These are phyloP conservation scores for Micronycteris hirsuta DNA, from an alignment of 2,113 vertebrate genomes.

Conservation along the genomic window DNA sequence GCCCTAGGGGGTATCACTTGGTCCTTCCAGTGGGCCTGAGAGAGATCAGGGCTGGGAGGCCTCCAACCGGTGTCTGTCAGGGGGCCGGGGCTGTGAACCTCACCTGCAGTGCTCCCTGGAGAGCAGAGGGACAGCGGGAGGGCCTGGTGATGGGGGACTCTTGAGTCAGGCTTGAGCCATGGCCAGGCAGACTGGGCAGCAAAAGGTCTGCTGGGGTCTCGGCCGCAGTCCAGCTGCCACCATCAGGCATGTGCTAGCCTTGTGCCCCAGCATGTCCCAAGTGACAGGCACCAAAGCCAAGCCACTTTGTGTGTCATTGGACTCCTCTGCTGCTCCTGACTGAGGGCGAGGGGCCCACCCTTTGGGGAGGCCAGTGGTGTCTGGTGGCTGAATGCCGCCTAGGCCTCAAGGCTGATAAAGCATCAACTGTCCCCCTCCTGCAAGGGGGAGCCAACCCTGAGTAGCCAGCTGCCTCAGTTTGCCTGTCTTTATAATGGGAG, in stretches of 20 bases:
- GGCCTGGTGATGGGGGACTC: background rate
- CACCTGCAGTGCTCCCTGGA: background rate
- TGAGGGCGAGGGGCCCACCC: too few species aligned
- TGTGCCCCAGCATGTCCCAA: background rate
- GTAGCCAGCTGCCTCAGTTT: background rate
- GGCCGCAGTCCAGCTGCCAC: background rate
- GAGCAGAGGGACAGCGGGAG: background rate
- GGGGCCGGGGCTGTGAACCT: rapidly evolving
- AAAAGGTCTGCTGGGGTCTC: background rate
- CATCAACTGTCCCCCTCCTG: background rate
- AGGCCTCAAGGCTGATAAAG: background rate
- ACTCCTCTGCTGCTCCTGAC: background rate
- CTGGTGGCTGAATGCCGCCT: background rate
- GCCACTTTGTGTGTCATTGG: background rate
- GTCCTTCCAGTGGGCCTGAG: background rate
- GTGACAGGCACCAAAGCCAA: background rate
- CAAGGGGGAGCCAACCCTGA: background rate
- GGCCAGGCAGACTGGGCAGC: background rate
- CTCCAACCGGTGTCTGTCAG: background rate
- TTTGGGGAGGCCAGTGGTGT: background rate
- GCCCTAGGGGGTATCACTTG: background rate
- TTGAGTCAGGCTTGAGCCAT: background rate
- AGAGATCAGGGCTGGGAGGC: background rate
- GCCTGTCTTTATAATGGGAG: background rate
- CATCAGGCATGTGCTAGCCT: too few species aligned